These are phyloP conservation scores for Meloe dianella DNA, from an alignment of 2,888 invertebrate genomes.

Conservation along the genomic window DNA sequence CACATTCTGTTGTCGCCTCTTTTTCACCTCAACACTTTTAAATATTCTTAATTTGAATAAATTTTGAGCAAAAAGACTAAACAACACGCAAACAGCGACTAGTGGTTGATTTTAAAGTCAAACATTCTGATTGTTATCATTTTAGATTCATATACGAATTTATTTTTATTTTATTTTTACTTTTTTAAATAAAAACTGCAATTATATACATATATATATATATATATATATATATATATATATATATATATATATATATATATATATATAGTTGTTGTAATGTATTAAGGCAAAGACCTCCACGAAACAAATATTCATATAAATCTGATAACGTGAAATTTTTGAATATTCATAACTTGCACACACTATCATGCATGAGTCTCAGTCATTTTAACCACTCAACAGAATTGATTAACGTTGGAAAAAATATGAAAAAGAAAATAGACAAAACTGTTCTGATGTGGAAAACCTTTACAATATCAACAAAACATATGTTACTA, in stretches of 20 bases:
- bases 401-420: not conserved
- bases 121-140: not conserved
- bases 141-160: not conserved
- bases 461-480: not conserved
- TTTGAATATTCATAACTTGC: conserved; percentile 9
- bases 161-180: no score
- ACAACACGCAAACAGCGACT: conserved; percentile 17
- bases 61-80: conserved; percentile 12
- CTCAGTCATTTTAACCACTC: not conserved
- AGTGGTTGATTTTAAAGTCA: not conserved
- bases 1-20: not conserved
- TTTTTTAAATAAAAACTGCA: not conserved
- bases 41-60: conserved; percentile 24
- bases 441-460: not conserved
- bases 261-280: not conserved
- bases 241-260: no score
- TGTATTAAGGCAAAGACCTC: not conserved
- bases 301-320: not conserved
- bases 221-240: no score
- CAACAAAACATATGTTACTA: conserved; percentile 5
- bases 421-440: not conserved
- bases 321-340: not conserved
- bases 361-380: conserved; percentile 6
- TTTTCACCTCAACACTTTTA: conserved; percentile 6
- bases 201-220: no score